These are phyloP conservation scores for Choreutis nemorana DNA, from an alignment of 2,888 invertebrate species.

Conservation along the genomic window DNA sequence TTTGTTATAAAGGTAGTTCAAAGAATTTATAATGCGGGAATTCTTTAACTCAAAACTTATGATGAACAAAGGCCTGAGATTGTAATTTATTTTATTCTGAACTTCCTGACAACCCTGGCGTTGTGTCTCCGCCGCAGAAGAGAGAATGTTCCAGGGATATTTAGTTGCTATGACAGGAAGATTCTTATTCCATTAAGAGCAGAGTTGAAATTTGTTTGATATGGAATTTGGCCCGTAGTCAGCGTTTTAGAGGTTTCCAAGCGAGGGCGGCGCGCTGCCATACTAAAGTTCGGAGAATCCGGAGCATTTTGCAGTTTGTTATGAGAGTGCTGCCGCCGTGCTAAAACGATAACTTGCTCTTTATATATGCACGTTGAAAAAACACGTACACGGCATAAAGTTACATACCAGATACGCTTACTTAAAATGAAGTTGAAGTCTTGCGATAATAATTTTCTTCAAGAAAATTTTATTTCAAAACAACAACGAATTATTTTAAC, in stretches of 20 bases:
- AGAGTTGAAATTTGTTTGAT: too few relatives aligned
- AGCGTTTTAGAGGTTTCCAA: conserved; percentile 57
- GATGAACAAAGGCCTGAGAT: too few relatives aligned
- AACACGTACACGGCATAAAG: conserved; percentile 26
- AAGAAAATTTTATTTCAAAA: too few relatives aligned
- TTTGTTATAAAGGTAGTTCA: too few relatives aligned
- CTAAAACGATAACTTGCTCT: conserved; percentile 39
- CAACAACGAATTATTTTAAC: too few relatives aligned
- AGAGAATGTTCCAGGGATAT: conserved; percentile 46
- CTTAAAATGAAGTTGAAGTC: too few relatives aligned
- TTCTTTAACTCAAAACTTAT: too few relatives aligned
- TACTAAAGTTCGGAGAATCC: conserved; percentile 56
- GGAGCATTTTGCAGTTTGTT: conserved; percentile 58
- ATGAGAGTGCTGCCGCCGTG: conserved; percentile 35
- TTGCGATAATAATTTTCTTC: too few relatives aligned
- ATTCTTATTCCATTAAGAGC: too few relatives aligned
- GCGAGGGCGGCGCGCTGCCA: conserved; percentile 30
- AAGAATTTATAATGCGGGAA: too few relatives aligned
- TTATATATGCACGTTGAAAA: conserved; percentile 32
- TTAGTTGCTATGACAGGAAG: too few relatives aligned
- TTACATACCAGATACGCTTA: too few relatives aligned
- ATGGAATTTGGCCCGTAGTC: conserved; percentile 48
- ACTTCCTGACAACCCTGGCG: conserved; percentile 53
- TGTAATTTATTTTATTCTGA: conserved; percentile 56
- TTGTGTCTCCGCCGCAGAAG: conserved; percentile 41